phyloP scores from a whole-genome alignment of 2,113 vertebrate species.

The Cepphus grylle region DNA sequence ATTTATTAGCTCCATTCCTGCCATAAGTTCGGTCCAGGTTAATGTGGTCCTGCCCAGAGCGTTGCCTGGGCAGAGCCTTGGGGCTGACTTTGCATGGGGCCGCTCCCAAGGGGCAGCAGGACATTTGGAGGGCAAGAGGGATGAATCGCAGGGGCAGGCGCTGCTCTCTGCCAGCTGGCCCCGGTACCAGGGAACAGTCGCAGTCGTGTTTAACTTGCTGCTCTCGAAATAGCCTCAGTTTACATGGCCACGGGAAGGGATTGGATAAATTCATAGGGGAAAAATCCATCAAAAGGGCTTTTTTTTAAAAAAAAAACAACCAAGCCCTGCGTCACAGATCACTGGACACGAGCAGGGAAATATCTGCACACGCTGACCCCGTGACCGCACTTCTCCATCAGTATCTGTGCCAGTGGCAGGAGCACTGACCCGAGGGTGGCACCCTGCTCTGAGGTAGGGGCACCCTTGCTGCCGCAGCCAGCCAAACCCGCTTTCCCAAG shows the following conservation, averaged over 20 bases:
- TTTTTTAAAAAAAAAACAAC: background rate
- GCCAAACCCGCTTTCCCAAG: background rate
- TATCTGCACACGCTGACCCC: rapidly evolving
- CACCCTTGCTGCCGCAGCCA: background rate
- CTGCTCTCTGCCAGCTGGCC: slow-evolving; percentile 10
- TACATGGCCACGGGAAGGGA: background rate
- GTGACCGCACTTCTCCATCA: background rate
- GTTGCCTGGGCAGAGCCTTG: background rate
- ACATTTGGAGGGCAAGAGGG: background rate
- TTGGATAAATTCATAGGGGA: slow-evolving; percentile 15
- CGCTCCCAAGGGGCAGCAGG: background rate
- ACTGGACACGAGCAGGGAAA: background rate
- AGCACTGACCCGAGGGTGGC: background rate
- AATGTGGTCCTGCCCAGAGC: background rate
- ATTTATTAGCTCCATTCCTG: background rate
- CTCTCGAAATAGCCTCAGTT: slow-evolving; percentile 52
- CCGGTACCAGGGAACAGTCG: background rate
- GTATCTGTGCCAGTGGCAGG: background rate
- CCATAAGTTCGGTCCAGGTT: background rate
- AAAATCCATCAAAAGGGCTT: slow-evolving; percentile 27
- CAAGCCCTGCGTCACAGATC: background rate
- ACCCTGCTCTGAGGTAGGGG: rapidly evolving
- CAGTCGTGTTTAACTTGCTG: slow-evolving; percentile 23
- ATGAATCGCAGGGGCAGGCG: rapidly evolving
- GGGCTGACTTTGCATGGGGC: background rate